A percentile compares a stretch with the other conserved stretches of the same genome.
These are phyloP conservation scores for Leptosomus discolor DNA, from an alignment of 2,113 vertebrate species.

Conservation along the genomic window DNA sequence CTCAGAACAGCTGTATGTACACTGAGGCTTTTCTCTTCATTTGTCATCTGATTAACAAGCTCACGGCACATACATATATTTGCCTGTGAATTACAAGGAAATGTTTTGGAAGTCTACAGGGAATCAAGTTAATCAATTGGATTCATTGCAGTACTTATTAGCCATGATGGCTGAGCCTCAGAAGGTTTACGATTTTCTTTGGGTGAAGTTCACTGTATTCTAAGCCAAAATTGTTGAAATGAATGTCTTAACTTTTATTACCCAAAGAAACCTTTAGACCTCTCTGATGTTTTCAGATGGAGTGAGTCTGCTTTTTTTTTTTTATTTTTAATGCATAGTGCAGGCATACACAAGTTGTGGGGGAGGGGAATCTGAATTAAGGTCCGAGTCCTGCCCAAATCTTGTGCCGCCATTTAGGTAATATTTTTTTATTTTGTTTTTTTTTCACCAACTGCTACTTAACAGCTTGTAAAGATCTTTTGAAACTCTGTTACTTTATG, in stretches of 20 bases:
- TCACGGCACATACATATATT: not conserved
- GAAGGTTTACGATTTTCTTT: conserved; percentile 25
- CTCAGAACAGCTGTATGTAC: not conserved
- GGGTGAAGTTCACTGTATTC: not conserved
- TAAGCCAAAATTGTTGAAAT: not conserved
- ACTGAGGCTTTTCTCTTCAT: not conserved
- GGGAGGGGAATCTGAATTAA: not conserved
- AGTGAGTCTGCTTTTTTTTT: not conserved
- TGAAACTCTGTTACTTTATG: conserved; percentile 50
- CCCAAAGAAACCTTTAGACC: not conserved
- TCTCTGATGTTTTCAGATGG: not conserved
- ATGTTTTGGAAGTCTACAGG: not conserved
- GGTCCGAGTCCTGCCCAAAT: not conserved
- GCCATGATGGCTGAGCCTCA: conserved; percentile 10
- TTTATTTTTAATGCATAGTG: not conserved
- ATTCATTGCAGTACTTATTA: conserved; percentile 33
- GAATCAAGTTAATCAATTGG: conserved; percentile 35
- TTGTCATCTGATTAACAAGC: conserved; percentile 41
- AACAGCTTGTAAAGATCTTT: conserved; percentile 50
- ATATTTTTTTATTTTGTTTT: not conserved
- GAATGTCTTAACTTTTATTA: conserved; percentile 2
- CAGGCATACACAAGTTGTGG: not conserved
- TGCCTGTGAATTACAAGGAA: conserved; percentile 3
- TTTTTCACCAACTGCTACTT: conserved; percentile 15
- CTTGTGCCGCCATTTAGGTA: conserved; percentile 2